Conservation (phyloP, 92 coral and sea anemone species). For the Bergia sp. region DNA sequence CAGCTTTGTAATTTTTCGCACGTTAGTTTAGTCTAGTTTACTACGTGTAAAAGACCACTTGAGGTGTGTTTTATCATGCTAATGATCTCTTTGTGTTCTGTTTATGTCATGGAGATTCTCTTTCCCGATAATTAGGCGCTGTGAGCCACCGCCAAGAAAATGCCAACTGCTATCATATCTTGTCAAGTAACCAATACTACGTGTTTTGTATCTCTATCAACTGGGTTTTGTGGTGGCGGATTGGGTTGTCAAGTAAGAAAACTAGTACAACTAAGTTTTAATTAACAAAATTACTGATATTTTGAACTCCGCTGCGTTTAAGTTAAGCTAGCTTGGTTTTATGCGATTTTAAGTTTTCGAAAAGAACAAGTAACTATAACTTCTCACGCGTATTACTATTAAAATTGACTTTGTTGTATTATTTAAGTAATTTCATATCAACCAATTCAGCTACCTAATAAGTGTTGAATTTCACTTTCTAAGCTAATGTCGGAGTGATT, state of each 20-base stretch:
- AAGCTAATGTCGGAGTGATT: too few relatives aligned
- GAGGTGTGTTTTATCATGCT: neutral
- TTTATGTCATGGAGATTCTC: neutral
- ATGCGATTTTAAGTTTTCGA: neutral
- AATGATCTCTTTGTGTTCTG: neutral
- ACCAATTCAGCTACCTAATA: neutral
- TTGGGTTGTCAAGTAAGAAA: neutral
- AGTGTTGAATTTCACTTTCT: neutral
- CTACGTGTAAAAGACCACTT: neutral
- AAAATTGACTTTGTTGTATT: too few relatives aligned
- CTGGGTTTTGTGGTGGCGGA: neutral
- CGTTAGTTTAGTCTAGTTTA: neutral
- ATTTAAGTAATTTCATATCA: too few relatives aligned
- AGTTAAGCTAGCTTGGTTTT: neutral
- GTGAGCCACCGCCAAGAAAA: neutral
- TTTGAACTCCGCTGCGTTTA: neutral
- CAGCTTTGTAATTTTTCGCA: neutral
- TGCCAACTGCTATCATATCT: neutral
- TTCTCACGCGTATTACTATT: too few relatives aligned
- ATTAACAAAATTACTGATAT: too few relatives aligned
- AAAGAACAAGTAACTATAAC: neutral
- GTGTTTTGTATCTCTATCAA: neutral
- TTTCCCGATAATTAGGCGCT: neutral
- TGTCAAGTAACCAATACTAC: neutral
- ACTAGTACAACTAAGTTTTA: neutral